phyloP scores from a whole-genome alignment of 2,888 invertebrate genomes.

The Molorchus minor region DNA sequence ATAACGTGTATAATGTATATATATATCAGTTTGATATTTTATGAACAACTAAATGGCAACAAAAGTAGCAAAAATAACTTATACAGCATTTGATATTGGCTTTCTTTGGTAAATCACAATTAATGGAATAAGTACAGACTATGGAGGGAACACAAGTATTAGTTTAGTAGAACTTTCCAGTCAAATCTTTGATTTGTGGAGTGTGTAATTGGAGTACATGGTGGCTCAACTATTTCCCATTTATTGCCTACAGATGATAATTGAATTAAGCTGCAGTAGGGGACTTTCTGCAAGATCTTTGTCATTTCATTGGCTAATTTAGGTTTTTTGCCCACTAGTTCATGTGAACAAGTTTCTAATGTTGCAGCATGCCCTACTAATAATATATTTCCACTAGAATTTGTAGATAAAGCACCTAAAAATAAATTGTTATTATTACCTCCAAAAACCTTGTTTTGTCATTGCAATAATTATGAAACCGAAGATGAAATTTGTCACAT shows the following conservation, averaged over 20 bases:
- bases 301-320: constrained; percentile 74
- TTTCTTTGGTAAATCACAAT: constrained; percentile 25
- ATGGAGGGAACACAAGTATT: constrained; percentile 11
- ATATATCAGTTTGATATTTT: constrained; percentile 9
- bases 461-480: neutral
- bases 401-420: constrained; percentile 63
- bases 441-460: too few relatives aligned
- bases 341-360: constrained; percentile 83
- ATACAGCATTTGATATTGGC: constrained; percentile 6
- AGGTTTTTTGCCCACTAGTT: constrained; percentile 73
- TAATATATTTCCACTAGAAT: constrained; percentile 81
- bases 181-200: constrained; percentile 86
- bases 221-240: constrained; percentile 81
- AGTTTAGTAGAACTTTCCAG: constrained; percentile 44
- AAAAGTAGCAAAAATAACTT: constrained; percentile 21
- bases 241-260: constrained; percentile 66
- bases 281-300: constrained; percentile 79
- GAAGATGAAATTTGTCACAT: too few relatives aligned
- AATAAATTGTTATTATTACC: too few relatives aligned
- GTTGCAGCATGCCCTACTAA: constrained; percentile 93
- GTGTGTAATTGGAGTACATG: constrained; percentile 86
- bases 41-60: constrained; percentile 7
- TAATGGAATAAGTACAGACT: constrained; percentile 15
- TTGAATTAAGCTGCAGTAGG: constrained; percentile 82
- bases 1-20: constrained; percentile 2